Evolutionary conservation across 2,113 vertebrate species (phyloP).

Genomic region (Brienomyrus brachyistius): DNA sequence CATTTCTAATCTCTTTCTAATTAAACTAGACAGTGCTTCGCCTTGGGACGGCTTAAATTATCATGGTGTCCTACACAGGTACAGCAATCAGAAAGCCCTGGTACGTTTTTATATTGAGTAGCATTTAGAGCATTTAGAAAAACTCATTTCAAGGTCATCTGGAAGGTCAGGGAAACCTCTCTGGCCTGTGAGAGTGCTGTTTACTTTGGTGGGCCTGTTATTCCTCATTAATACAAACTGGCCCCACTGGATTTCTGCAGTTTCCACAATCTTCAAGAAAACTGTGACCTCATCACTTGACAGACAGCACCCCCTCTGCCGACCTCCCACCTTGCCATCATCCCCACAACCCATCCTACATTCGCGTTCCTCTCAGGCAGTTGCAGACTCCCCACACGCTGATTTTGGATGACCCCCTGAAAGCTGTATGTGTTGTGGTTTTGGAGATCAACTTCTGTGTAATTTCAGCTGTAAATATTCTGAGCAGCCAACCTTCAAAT

Average conservation of each 20-base stretch:
- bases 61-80: neutral
- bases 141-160: neutral
- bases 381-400: neutral
- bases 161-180: neutral
- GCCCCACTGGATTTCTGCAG: conserved; percentile 12
- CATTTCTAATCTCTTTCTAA: neutral
- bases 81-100: neutral
- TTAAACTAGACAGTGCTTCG: neutral
- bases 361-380: neutral
- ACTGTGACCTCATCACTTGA: conserved; percentile 10
- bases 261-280: neutral
- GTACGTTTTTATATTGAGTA: neutral
- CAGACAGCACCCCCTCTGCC: neutral
- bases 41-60: neutral
- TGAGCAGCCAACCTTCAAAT: neutral
- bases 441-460: conserved; percentile 15
- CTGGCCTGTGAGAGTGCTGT: neutral
- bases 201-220: neutral
- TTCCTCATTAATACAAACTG: conserved; percentile 8
- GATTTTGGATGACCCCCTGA: neutral
- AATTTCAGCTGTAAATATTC: conserved; percentile 17
- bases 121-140: neutral
- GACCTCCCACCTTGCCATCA: neutral
- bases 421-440: conserved; percentile 9
- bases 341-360: neutral